Base-by-base conservation (phyloP, 2,113 vertebrate species). In the Nanorana parkeri region DNA sequence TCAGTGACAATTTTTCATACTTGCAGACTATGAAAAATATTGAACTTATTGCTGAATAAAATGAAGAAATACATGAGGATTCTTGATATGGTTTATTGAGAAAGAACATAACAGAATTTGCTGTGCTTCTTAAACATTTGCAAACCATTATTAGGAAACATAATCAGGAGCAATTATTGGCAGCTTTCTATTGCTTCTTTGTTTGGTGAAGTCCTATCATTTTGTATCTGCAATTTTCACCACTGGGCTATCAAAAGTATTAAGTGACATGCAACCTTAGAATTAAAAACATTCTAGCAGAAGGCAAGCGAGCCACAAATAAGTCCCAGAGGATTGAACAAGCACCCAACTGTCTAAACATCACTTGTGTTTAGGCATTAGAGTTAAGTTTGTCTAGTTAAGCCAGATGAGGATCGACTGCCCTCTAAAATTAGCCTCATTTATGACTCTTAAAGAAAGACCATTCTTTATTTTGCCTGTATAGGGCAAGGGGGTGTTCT, bases 31-130 rank as follows among this genome's bases (percentile, higher is more conserved):
- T 96, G 96, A 97, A 93, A 94, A 95, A 95, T 96, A 95, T 89
- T 96, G 95, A 95, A 97, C 95, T 96, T 97, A 96, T 96, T 96
- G 95, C 94, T 95, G 89, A 98, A 96, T 96, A 95, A 96, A 96
- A 95, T 87, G 91, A 92, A 91, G 94, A 95, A 91, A 91, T 87
- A 92, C 86, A 87, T 86, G 86, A 81, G 3, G 52, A 54, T 6
- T 54, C 5, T 77, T 81, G 89, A 91, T 90, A 79, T 90, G 86
- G 85, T 91, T 80, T 61, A 86, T 89, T 58, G 24, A 7, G 32
- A 75, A 55, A 29, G 23, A 26, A 74, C 28, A 10, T 29, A 52
- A 74, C 51, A 16, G 36, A 29, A 5, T 17, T 29, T 20, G 19
- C 20, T 28, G 24, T 21, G n/a, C 20, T 20, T 65, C 58, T 54